These are phyloP conservation scores for Thumatha senex DNA, from an alignment of 2,888 invertebrate species.

Conservation along the genomic window DNA sequence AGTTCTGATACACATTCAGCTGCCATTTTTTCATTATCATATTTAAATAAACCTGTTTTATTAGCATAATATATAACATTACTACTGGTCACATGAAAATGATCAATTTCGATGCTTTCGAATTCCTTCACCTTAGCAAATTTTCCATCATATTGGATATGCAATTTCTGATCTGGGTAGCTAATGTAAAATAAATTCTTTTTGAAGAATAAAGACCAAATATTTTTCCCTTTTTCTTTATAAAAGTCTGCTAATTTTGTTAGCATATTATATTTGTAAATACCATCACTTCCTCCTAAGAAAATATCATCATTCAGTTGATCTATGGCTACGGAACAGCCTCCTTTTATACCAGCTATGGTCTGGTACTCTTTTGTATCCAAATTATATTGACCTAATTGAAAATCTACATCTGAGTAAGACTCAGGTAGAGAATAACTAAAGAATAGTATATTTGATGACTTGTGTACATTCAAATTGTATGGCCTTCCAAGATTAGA, in stretches of 20 bases:
- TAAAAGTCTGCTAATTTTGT: constrained; percentile 59
- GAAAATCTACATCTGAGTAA: constrained; percentile 59
- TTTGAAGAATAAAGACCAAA: constrained; percentile 59
- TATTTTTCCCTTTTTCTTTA: constrained; percentile 56
- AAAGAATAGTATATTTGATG: constrained; percentile 57
- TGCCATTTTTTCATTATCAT: constrained; percentile 37
- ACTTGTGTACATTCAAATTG: constrained; percentile 55
- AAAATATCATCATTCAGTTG: constrained; percentile 54
- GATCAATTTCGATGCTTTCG: constrained; percentile 56
- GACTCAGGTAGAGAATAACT: constrained; percentile 53
- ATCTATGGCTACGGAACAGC: constrained; percentile 61
- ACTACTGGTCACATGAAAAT: constrained; percentile 47
- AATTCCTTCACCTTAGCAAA: constrained; percentile 61
- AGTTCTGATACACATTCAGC: constrained; percentile 45
- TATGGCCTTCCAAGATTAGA: constrained; percentile 50
- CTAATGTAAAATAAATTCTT: constrained; percentile 62
- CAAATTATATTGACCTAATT: constrained; percentile 52
- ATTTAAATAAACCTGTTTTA: constrained; percentile 57
- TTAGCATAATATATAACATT: constrained; percentile 57
- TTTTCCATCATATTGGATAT: constrained; percentile 56
- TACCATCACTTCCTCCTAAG: constrained; percentile 65
- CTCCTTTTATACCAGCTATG: constrained; percentile 58
- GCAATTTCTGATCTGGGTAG: constrained; percentile 61
- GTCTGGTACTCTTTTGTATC: constrained; percentile 48
- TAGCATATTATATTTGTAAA: constrained; percentile 60